Base-by-base conservation (phyloP, 2,888 invertebrate genomes). In the Tetranychus truncatus region DNA sequence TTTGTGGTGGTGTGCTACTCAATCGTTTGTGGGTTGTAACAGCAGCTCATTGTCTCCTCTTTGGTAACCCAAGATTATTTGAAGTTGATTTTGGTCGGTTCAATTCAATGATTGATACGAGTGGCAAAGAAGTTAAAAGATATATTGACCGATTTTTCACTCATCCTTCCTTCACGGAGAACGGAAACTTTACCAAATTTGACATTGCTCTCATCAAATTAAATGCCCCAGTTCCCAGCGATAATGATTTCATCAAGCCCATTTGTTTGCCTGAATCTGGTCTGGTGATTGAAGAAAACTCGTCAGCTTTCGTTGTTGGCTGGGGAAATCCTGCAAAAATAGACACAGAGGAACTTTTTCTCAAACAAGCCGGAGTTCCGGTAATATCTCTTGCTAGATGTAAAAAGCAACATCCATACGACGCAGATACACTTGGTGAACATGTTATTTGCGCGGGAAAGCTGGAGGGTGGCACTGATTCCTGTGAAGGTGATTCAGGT, bases 281-380 rank as follows among this genome's bases (percentile, higher is more conserved):
- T 2, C 15, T 20, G 18, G 72, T 73, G 11, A 21, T 77, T 44
- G 18, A 72, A 8, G 71, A 75, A 45, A 76, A 76, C 34, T 75
- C 75, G 1, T 18, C 76, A n/a, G 75, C 76, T 21, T 78, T 75
- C 34, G 78, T 78, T 4, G 78, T 77, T 44, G 79, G 79, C 44
- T 79, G 78, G 78, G 79, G 79, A 45, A 76, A 74, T n/a, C 77
- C 78, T 9, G 1, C 15, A 15, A 75, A 76, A 75, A 75, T 74
- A 21, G 77, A 77, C 15, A 78, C 77, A 18, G 75, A 45, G 67
- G 78, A 78, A 21, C n/a, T 77, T 11, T 77, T 78, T 46, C 76
- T 79, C 20, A 78, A 78, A 71, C 78, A 79, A 75, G 78, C 78
- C 5, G 66, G 66, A 15, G 77, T 79, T 6, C 79, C 78, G 3